These are phyloP conservation scores for Lepus timidus DNA, from an alignment of 2,113 vertebrate genomes.

Conservation along the genomic window DNA sequence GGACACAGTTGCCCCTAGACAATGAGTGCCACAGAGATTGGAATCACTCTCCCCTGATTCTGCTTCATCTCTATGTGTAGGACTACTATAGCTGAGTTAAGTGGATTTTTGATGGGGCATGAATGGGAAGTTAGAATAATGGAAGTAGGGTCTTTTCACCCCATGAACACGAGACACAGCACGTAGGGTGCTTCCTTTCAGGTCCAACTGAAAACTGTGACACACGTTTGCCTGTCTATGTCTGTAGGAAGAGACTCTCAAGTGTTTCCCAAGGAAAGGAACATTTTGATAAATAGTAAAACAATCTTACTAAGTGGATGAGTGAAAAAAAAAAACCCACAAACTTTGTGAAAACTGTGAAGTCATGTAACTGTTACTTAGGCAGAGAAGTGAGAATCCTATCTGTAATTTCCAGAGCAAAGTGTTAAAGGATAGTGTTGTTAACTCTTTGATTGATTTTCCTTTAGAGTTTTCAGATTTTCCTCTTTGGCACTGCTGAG, in stretches of 20 bases:
- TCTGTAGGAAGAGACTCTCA: not conserved
- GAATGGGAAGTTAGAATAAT: not conserved
- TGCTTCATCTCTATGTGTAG: not conserved
- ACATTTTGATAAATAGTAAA: not conserved
- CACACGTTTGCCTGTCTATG: not conserved
- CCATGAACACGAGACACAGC: not conserved
- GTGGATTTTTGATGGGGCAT: not conserved
- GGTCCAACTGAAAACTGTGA: not conserved
- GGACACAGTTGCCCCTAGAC: not conserved
- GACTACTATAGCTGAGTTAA: not conserved
- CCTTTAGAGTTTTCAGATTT: not conserved
- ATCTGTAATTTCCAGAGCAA: not conserved
- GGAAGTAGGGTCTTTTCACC: not conserved
- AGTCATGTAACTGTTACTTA: not conserved
- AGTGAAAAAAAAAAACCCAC: no score
- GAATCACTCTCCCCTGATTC: not conserved
- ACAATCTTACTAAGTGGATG: not conserved
- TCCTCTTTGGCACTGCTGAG: not conserved
- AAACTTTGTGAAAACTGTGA: not conserved
- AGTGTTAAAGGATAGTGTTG: not conserved
- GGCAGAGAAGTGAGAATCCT: not conserved
- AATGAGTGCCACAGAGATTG: not conserved
- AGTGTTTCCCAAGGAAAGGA: not conserved
- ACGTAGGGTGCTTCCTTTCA: not conserved
- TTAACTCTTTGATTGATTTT: constrained; percentile 1